Evolutionary conservation across 2,888 invertebrate genomes (phyloP).

Genomic region (Alloplasta piceator): DNA sequence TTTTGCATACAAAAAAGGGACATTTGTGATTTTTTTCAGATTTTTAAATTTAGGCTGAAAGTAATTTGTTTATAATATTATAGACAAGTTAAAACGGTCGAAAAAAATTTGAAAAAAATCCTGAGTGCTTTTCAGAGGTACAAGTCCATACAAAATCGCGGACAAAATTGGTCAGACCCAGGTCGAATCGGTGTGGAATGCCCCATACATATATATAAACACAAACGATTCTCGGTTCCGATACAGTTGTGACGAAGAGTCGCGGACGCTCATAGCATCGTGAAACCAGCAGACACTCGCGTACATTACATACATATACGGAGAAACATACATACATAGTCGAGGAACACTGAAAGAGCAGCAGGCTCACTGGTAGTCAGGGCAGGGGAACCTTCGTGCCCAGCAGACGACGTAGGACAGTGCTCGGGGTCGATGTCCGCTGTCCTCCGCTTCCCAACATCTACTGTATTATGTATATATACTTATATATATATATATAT

Average conservation of each 20-base stretch:
- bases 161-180: no score
- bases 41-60: no score
- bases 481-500: constrained; percentile 1
- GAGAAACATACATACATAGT: constrained; percentile 51
- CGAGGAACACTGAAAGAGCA: constrained; percentile 60
- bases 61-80: no score
- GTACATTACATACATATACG: constrained; percentile 23
- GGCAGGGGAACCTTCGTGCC: constrained; percentile 59
- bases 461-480: constrained; percentile 59
- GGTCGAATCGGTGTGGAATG: no score
- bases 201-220: no score
- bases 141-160: no score
- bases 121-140: no score
- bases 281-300: constrained; percentile 48
- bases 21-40: no score
- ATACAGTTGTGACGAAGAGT: constrained; percentile 60
- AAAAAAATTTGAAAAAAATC: no score
- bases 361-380: constrained; percentile 53
- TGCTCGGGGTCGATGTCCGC: constrained; percentile 78
- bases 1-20: no score
- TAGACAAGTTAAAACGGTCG: no score
- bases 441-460: constrained; percentile 71
- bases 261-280: constrained; percentile 49
- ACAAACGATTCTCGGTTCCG: constrained; percentile 42
- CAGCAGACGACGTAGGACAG: constrained; percentile 76